These are phyloP conservation scores for Galerucella nymphaeae DNA, from an alignment of 2,888 invertebrate genomes.

Conservation along the genomic window DNA sequence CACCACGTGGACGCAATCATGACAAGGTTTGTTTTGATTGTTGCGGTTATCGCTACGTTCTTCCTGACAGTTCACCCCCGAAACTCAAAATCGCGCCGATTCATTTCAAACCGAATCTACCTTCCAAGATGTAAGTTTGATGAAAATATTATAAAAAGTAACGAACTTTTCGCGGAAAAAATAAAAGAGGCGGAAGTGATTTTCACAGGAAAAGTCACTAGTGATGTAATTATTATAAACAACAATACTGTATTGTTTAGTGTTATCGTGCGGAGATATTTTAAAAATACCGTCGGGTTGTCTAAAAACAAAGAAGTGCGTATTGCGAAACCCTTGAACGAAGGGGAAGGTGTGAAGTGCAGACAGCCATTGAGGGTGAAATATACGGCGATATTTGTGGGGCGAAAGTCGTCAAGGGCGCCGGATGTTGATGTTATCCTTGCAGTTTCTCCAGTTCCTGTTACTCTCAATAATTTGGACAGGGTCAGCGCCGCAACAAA, in stretches of 20 bases:
- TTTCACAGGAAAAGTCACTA: slow-evolving; percentile 62
- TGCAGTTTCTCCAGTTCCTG: slow-evolving; percentile 61
- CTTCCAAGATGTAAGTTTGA: slow-evolving; percentile 62
- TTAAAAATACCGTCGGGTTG: slow-evolving; percentile 58
- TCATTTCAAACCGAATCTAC: slow-evolving; percentile 50
- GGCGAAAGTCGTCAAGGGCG: slow-evolving; percentile 53
- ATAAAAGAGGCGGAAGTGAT: slow-evolving; percentile 58
- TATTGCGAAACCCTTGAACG: slow-evolving; percentile 58
- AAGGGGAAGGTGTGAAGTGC: slow-evolving; percentile 62
- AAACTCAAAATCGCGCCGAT: slow-evolving; percentile 45
- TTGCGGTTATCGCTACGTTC: slow-evolving; percentile 29
- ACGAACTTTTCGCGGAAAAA: slow-evolving; percentile 54
- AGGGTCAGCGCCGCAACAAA: slow-evolving; percentile 63
- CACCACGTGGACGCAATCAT: slow-evolving; percentile 36
- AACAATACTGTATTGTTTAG: slow-evolving; percentile 58
- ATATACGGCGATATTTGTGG: slow-evolving; percentile 63
- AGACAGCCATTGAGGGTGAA: slow-evolving; percentile 60
- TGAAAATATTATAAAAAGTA: slow-evolving; percentile 58
- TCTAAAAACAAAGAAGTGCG: slow-evolving; percentile 57
- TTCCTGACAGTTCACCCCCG: slow-evolving; percentile 41
- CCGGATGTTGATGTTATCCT: slow-evolving; percentile 59
- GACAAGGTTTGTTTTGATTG: slow-evolving; percentile 30
- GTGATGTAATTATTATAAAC: slow-evolving; percentile 54
- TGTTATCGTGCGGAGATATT: slow-evolving; percentile 61
- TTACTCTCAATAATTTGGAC: slow-evolving; percentile 64